Conservation (phyloP, 1,140 invertebrate genomes). For the Apolygus lucorum region DNA sequence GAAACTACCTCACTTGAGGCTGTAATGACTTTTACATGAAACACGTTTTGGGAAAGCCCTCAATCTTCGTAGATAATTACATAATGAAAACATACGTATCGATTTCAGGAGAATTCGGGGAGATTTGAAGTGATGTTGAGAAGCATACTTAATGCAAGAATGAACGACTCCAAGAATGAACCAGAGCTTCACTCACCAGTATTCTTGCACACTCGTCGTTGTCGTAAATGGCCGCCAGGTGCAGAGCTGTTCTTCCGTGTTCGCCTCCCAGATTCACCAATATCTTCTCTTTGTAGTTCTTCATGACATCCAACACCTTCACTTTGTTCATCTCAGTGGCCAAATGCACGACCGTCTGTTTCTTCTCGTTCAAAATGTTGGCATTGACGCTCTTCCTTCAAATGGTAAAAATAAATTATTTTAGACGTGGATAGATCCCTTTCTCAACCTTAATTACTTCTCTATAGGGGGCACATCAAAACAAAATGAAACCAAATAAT, state of each 20-base stretch:
- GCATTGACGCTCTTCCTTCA: slow-evolving; percentile 54
- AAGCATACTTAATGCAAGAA: not conserved
- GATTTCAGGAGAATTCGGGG: too few relatives aligned
- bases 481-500: too few relatives aligned
- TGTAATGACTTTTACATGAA: too few relatives aligned
- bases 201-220: slow-evolving; percentile 66
- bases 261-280: slow-evolving; percentile 65
- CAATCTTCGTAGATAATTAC: too few relatives aligned
- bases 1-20: too few relatives aligned
- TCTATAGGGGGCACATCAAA: too few relatives aligned
- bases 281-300: slow-evolving; percentile 53
- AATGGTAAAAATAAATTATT: not conserved
- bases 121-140: not conserved
- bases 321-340: slow-evolving; percentile 67
- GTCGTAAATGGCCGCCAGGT: slow-evolving; percentile 73
- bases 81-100: too few relatives aligned
- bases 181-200: slow-evolving; percentile 49
- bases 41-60: too few relatives aligned
- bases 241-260: slow-evolving; percentile 67
- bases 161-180: not conserved
- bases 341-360: slow-evolving; percentile 67
- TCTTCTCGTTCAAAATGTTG: slow-evolving; percentile 60
- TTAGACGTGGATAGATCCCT: too few relatives aligned
- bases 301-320: slow-evolving; percentile 54
- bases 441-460: too few relatives aligned